Conservation (phyloP, 2,888 invertebrate genomes). For the Lagria hirta region DNA sequence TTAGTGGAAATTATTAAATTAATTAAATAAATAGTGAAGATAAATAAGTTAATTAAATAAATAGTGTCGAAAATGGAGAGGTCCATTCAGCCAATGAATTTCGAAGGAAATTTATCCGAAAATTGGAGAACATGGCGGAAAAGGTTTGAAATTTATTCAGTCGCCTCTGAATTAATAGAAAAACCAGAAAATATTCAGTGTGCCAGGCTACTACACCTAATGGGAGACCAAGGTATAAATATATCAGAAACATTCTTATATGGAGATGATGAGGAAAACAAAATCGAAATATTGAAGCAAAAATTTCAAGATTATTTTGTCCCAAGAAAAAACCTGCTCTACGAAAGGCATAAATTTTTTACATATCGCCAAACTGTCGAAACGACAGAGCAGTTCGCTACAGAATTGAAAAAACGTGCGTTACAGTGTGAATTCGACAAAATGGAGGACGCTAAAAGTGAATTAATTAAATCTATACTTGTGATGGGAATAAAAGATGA, state of each 20-base stretch:
- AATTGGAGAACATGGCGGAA: conserved; percentile 34
- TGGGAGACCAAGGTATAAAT: conserved; percentile 33
- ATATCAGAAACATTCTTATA: conserved; percentile 34
- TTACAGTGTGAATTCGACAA: conserved; percentile 15
- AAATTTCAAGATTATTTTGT: conserved; percentile 14
- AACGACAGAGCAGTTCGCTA: conserved; percentile 17
- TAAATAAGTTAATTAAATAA: no score
- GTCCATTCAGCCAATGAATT: no score
- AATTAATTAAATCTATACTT: conserved; percentile 15
- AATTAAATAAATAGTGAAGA: no score
- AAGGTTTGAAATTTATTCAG: conserved; percentile 31
- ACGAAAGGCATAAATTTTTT: conserved; percentile 15
- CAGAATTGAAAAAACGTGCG: conserved; percentile 15
- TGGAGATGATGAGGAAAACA: conserved; percentile 27
- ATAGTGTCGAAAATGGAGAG: no score
- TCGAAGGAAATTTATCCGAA: conserved; percentile 25
- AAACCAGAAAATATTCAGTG: conserved; percentile 23
- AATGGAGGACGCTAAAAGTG: conserved; percentile 11
- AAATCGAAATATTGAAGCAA: conserved; percentile 21
- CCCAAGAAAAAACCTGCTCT: conserved; percentile 14
- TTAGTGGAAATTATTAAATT: no score
- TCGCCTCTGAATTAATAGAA: conserved; percentile 30
- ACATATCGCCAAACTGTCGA: conserved; percentile 5
- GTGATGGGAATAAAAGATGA: conserved; percentile 19
- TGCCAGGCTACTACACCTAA: conserved; percentile 28